phyloP scores from a whole-genome alignment of 2,797 vertebrate species.

The Acomys russatus region DNA sequence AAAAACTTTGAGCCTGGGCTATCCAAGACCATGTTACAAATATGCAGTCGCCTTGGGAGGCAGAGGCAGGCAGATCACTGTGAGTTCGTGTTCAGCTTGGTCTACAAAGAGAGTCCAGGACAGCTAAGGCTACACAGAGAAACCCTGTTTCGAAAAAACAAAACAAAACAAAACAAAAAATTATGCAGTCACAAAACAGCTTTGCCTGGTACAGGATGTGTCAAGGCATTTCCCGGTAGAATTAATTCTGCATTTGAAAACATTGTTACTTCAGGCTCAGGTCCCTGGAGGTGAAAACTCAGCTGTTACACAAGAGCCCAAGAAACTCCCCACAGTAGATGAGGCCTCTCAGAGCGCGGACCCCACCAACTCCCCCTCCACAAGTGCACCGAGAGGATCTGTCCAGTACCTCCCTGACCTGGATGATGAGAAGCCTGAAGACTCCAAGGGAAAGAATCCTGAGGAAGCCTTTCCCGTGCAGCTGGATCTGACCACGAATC shows the following conservation, averaged over 20 bases:
- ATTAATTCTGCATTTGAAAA: slow-evolving; percentile 8
- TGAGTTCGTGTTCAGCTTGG: too few relatives aligned
- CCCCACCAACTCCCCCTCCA: neutral
- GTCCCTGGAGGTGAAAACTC: slow-evolving; percentile 47
- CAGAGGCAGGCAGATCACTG: too few relatives aligned
- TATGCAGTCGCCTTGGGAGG: neutral
- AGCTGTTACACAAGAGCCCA: neutral
- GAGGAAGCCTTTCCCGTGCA: slow-evolving; percentile 58
- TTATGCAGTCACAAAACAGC: neutral
- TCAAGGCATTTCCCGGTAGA: neutral
- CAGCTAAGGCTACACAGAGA: too few relatives aligned
- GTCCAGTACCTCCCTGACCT: slow-evolving; percentile 58
- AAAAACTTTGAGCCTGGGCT: neutral
- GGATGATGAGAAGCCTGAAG: neutral
- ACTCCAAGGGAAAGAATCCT: neutral
- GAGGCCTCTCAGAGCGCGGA: neutral
- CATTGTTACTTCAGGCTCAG: slow-evolving; percentile 79
- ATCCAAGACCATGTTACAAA: neutral
- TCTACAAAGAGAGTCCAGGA: too few relatives aligned
- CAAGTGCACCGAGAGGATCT: slow-evolving; percentile 16
- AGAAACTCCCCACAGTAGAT: neutral
- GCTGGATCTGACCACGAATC: slow-evolving; percentile 63
- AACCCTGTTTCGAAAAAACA: too few relatives aligned
- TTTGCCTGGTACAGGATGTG: neutral
- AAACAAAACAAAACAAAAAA: too few relatives aligned